phyloP scores from a whole-genome alignment of 2,113 vertebrate genomes.

The Helogale parvula region DNA sequence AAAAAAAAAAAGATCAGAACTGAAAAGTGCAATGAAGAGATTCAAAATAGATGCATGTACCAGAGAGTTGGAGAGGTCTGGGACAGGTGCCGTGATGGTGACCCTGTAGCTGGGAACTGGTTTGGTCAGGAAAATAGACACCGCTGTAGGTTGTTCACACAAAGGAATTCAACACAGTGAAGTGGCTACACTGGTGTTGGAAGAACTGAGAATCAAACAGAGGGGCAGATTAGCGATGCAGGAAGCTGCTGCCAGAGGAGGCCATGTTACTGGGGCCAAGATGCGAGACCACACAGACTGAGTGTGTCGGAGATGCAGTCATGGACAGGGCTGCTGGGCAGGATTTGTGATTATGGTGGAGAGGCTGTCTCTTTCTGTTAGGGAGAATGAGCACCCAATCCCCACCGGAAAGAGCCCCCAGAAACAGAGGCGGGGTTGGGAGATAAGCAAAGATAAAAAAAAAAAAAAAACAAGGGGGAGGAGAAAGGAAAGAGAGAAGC shows the following conservation, averaged over 20 bases:
- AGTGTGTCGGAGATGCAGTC: background rate
- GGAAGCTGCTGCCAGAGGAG: background rate
- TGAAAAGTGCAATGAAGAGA: background rate
- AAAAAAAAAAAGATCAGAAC: background rate
- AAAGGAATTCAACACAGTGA: background rate
- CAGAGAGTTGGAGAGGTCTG: background rate
- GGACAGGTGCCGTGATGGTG: background rate
- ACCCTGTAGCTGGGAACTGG: background rate
- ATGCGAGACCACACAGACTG: background rate
- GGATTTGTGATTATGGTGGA: background rate
- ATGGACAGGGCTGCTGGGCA: background rate
- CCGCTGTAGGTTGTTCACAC: background rate
- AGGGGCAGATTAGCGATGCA: background rate
- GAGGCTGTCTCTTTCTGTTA: background rate
- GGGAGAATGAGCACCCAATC: background rate
- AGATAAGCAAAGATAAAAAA: background rate
- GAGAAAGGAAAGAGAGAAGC: background rate
- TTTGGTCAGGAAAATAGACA: background rate
- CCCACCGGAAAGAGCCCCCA: background rate
- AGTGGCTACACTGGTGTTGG: background rate
- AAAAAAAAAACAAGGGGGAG: no score
- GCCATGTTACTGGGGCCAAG: background rate
- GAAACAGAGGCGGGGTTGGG: background rate
- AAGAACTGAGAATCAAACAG: background rate
- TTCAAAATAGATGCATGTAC: background rate